A percentile compares a stretch with the other conserved stretches of the same genome.
These are phyloP conservation scores for Laothoe populi DNA, from an alignment of 2,888 invertebrate species.

Conservation along the genomic window DNA sequence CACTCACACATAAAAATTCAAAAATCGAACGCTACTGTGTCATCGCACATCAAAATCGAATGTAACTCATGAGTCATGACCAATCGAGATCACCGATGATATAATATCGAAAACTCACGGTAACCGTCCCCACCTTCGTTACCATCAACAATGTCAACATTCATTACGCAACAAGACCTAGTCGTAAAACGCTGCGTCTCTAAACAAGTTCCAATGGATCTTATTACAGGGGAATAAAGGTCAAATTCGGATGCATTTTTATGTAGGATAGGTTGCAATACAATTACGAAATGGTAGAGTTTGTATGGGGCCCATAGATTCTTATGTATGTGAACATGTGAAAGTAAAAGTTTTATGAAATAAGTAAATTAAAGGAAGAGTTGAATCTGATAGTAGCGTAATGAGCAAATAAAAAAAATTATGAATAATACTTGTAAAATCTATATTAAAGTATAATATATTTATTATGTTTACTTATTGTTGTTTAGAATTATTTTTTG, in stretches of 20 bases:
- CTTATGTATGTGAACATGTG: neutral
- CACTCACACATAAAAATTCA: neutral
- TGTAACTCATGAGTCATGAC: neutral
- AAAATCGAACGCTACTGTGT: constrained; percentile 18
- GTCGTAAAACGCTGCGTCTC: constrained; percentile 65
- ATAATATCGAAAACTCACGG: constrained; percentile 22
- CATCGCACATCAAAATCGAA: too few relatives aligned
- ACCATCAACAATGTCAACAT: constrained; percentile 74
- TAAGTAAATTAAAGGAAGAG: neutral
- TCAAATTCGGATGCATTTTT: constrained; percentile 35
- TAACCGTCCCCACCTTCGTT: constrained; percentile 26
- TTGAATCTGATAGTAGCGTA: neutral
- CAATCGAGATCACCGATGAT: neutral
- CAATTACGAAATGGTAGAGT: constrained; percentile 56
- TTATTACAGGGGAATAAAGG: constrained; percentile 34
- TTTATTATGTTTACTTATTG: too few relatives aligned
- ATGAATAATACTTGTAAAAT: too few relatives aligned
- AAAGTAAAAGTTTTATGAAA: constrained; percentile 10
- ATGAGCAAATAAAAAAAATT: too few relatives aligned
- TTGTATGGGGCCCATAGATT: constrained; percentile 34
- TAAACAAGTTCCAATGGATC: constrained; percentile 49
- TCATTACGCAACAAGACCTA: constrained; percentile 78
- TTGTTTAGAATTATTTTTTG: too few relatives aligned
- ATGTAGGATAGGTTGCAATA: constrained; percentile 54
- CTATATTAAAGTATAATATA: too few relatives aligned